Evolutionary conservation across 2,888 invertebrate species (phyloP).

Genomic region (Theretra japonica): DNA sequence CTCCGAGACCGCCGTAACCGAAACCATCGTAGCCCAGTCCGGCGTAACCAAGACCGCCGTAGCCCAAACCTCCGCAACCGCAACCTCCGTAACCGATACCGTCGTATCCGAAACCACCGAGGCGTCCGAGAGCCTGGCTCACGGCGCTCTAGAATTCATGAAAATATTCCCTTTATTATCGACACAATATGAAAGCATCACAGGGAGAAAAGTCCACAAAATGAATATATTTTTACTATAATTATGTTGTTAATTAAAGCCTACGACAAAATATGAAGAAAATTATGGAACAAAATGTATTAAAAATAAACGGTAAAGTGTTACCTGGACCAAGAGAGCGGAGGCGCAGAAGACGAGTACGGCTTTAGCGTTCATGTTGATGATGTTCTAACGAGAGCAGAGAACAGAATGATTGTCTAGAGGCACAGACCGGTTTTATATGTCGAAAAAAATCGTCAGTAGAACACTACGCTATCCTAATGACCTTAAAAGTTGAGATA

Average conservation of each 20-base stretch:
- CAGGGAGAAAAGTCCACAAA: too few species aligned
- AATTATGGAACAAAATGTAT: background rate
- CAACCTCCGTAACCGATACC: slow-evolving; percentile 21
- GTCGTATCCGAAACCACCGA: slow-evolving; percentile 1
- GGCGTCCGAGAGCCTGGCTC: background rate
- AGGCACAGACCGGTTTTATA: background rate
- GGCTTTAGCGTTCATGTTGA: slow-evolving; percentile 27
- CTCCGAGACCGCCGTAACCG: slow-evolving; percentile 39
- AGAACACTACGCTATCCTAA: background rate
- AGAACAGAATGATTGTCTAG: slow-evolving; percentile 6
- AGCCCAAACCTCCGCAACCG: slow-evolving; percentile 27
- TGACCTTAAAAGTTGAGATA: background rate
- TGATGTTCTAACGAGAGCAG: slow-evolving; percentile 28
- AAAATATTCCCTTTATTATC: too few species aligned
- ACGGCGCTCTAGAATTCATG: slow-evolving; percentile 10
- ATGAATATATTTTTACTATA: too few species aligned
- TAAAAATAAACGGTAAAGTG: background rate
- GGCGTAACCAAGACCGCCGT: slow-evolving; percentile 20
- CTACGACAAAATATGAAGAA: background rate
- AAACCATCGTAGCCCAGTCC: slow-evolving; percentile 27
- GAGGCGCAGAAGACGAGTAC: slow-evolving; percentile 29
- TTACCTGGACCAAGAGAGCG: slow-evolving; percentile 28
- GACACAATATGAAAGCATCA: too few species aligned
- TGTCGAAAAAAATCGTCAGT: background rate
- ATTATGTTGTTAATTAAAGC: too few species aligned